These are phyloP conservation scores for Montipora sp. DNA, from an alignment of 64 coral and sea anemone genomes.

Conservation along the genomic window DNA sequence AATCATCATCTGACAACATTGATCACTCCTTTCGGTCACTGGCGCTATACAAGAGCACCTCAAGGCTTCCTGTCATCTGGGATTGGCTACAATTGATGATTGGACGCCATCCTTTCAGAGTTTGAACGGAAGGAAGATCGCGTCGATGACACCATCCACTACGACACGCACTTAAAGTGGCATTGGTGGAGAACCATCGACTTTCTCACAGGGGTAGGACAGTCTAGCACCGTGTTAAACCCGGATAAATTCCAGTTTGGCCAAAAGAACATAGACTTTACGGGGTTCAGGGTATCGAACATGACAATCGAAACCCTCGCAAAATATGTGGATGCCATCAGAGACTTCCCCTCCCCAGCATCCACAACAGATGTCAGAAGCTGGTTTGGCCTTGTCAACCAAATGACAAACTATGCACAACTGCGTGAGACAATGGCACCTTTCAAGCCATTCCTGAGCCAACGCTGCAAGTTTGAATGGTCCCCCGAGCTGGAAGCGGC, in stretches of 20 bases:
- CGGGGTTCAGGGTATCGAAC: neutral
- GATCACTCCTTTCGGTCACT: too few species aligned
- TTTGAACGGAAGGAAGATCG: conserved; percentile 43
- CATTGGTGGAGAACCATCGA: conserved; percentile 63
- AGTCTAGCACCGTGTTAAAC: conserved; percentile 34
- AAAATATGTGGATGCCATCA: conserved; percentile 41
- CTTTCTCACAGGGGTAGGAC: conserved; percentile 19
- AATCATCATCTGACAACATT: too few species aligned
- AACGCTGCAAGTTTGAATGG: conserved; percentile 51
- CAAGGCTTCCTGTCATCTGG: conserved; percentile 45
- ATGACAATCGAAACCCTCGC: neutral
- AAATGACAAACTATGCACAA: conserved; percentile 43
- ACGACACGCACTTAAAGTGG: neutral
- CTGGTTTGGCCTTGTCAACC: conserved; percentile 63
- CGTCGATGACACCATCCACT: conserved; percentile 45
- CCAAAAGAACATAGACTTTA: neutral
- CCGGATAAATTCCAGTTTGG: conserved; percentile 39
- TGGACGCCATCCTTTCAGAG: conserved; percentile 17
- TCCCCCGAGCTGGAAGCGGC: neutral
- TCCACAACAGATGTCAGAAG: conserved; percentile 11
- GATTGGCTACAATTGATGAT: conserved; percentile 32
- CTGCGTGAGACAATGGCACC: conserved; percentile 35
- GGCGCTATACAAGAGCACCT: conserved; percentile 28
- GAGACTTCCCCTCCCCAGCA: conserved; percentile 11
- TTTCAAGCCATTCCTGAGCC: conserved; percentile 57